Conservation (phyloP, 23 tunicate species). For the Ascidia mentula region DNA sequence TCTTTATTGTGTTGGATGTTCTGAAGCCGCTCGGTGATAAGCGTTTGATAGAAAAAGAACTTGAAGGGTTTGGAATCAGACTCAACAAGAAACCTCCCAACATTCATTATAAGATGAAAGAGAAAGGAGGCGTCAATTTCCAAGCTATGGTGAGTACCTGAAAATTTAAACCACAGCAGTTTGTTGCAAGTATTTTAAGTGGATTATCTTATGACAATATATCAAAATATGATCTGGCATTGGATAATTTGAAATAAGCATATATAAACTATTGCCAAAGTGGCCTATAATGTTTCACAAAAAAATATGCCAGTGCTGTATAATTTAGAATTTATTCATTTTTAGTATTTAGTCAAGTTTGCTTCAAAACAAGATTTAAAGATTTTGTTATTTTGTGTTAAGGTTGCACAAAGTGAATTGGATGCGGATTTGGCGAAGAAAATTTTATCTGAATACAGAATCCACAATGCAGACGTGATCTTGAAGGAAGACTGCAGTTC, state of each 20-base stretch:
- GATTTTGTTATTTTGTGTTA: not conserved
- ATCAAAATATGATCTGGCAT: too few relatives aligned
- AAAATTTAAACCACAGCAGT: not conserved
- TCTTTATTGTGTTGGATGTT: constrained; percentile 95
- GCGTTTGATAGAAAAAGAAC: constrained; percentile 82
- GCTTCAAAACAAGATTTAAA: too few relatives aligned
- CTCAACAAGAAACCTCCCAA: constrained; percentile 96
- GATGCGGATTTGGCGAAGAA: constrained; percentile 79
- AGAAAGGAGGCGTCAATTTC: constrained; percentile 98
- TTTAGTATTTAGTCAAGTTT: not conserved
- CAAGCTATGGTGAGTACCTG: constrained; percentile 69
- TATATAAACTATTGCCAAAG: too few relatives aligned
- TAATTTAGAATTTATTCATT: not conserved
- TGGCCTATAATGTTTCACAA: too few relatives aligned
- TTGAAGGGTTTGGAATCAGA: constrained; percentile 99
- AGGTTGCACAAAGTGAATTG: constrained; percentile 94
- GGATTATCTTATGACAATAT: too few relatives aligned
- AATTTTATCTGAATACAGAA: constrained; percentile 90
- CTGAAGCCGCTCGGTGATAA: constrained; percentile 99
- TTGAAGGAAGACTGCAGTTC: constrained; percentile 87
- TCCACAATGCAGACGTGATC: constrained; percentile 97
- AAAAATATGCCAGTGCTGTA: not conserved
- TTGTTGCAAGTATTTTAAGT: too few relatives aligned
- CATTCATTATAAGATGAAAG: constrained; percentile 84
- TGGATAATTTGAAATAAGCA: too few relatives aligned